Percentiles rank a stretch among this genome's conserved stretches.
Conservation (phyloP, 2,888 invertebrate species). For the Lasioglossum marginatum region DNA sequence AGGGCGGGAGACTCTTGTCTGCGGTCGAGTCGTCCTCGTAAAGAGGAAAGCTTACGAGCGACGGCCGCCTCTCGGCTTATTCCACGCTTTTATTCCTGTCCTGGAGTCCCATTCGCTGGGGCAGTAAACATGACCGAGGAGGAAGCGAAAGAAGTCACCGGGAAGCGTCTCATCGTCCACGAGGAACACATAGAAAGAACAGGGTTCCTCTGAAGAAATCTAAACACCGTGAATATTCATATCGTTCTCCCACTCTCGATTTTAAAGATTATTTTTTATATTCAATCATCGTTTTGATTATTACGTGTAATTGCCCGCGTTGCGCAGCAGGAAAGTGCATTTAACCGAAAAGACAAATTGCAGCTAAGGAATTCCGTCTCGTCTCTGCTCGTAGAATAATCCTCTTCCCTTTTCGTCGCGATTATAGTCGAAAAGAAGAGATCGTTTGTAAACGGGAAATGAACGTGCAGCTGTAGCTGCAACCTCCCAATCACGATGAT, state of each 20-base stretch:
- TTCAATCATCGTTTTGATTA: not conserved
- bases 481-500: constrained; percentile 46
- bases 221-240: not conserved
- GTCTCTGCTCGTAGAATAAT: not conserved
- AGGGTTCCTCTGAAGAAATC: constrained; percentile 12
- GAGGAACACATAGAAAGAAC: constrained; percentile 11
- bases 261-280: not conserved
- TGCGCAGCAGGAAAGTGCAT: not conserved
- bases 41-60: constrained; percentile 84
- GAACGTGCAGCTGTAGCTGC: constrained; percentile 27
- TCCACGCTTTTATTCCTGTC: constrained; percentile 71
- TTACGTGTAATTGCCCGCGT: not conserved
- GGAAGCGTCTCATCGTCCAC: constrained; percentile 56
- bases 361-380: not conserved
- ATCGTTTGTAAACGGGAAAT: constrained; percentile 41
- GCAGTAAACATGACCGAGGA: constrained; percentile 66
- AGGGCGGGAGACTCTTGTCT: constrained; percentile 76
- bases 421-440: constrained; percentile 21
- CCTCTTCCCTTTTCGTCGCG: not conserved
- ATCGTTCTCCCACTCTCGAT: not conserved
- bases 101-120: constrained; percentile 62
- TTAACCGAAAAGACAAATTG: not conserved
- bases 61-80: constrained; percentile 70
- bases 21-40: constrained; percentile 84
- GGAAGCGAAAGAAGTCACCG: constrained; percentile 42